Percentiles rank a stretch among this genome's conserved stretches.
phyloP scores from a whole-genome alignment of 2,113 vertebrate species.

The Ondatra zibethicus region DNA sequence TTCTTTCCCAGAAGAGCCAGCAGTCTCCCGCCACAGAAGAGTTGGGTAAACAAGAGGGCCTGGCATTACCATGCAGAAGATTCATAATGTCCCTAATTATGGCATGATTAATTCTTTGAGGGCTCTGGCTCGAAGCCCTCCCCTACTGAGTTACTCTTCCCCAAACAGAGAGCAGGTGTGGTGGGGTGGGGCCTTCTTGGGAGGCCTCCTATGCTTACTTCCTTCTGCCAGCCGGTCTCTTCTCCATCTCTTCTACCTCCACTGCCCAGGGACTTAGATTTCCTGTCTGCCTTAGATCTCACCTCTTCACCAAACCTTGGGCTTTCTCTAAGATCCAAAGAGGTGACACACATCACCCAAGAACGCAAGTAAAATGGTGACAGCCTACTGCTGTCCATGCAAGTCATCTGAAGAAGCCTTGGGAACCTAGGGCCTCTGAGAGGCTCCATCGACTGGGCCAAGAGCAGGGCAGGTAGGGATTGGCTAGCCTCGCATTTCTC shows the following conservation, averaged over 20 bases:
- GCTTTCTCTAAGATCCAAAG: conserved; percentile 41
- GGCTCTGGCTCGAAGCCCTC: not conserved
- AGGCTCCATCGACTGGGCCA: not conserved
- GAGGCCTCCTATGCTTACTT: not conserved
- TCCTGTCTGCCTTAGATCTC: conserved; percentile 22
- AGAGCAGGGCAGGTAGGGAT: not conserved
- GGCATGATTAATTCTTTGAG: conserved; percentile 31
- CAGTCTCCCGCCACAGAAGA: not conserved
- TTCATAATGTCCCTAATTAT: conserved; percentile 62
- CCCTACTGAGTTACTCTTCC: not conserved
- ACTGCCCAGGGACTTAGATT: not conserved
- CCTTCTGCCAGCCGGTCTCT: not conserved
- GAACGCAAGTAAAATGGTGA: not conserved
- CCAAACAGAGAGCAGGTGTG: not conserved
- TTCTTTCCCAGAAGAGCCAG: not conserved
- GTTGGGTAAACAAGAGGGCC: conserved; percentile 58
- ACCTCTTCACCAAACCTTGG: not conserved
- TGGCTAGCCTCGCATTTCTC: not conserved
- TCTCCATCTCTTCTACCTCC: not conserved
- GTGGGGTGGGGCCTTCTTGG: not conserved
- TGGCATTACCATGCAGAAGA: not conserved
- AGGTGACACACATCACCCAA: not conserved
- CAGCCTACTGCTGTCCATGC: not conserved
- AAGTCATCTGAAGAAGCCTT: not conserved
- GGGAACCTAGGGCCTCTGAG: not conserved